A percentile compares a stretch with the other conserved stretches of the same genome.
Conservation (phyloP, 2,797 vertebrate genomes). For the Triplophysa bombifrons region DNA sequence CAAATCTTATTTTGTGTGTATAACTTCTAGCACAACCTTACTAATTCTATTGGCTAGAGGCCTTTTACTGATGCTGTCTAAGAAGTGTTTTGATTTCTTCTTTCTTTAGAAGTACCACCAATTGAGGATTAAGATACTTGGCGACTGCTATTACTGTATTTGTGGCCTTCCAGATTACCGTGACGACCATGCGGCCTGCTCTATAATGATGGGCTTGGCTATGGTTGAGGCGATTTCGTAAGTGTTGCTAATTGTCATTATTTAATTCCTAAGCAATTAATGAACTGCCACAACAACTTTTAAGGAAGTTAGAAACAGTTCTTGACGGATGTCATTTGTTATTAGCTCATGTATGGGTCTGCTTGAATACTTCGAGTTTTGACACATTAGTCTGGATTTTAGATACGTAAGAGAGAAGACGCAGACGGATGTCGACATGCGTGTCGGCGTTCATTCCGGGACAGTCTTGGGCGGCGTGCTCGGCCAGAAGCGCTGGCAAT, state of each 20-base stretch:
- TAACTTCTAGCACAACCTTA: neutral
- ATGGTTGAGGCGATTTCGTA: conserved; percentile 97
- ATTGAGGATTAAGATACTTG: conserved; percentile 92
- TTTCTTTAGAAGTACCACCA: conserved; percentile 87
- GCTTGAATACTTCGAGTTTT: neutral
- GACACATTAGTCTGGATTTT: conserved; percentile 5
- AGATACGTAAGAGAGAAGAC: conserved; percentile 95
- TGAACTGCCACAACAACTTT: conserved; percentile 3
- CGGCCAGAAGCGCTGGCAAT: conserved; percentile 96
- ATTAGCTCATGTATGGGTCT: neutral
- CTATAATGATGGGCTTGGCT: conserved; percentile 92
- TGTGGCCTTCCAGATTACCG: conserved; percentile 91
- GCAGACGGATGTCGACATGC: conserved; percentile 92
- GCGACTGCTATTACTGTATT: conserved; percentile 96
- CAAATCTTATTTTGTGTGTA: neutral
- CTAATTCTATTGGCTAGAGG: neutral
- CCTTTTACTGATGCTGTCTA: neutral
- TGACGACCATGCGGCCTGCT: conserved; percentile 89
- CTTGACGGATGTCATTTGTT: neutral
- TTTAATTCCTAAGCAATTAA: neutral
- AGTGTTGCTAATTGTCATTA: conserved; percentile 61
- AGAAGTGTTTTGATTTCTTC: neutral
- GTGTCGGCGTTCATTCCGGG: conserved; percentile 92
- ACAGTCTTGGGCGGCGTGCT: conserved; percentile 91
- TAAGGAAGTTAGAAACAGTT: neutral